Percentiles rank a stretch among this genome's conserved stretches.
Conservation (phyloP, 2,113 vertebrate genomes). For the Coptodon rendalli region DNA sequence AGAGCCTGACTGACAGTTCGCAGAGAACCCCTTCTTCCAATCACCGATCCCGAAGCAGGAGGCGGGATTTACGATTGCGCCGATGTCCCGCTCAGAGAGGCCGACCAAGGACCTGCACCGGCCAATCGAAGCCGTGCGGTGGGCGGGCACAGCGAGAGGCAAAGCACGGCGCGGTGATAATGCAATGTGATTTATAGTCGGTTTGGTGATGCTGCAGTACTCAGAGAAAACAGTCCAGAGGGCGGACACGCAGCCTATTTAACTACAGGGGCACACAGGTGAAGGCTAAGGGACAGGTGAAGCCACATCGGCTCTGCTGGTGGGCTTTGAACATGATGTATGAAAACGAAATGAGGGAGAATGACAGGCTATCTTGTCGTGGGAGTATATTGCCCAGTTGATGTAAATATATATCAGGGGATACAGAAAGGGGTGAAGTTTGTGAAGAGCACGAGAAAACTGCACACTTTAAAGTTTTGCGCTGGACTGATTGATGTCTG, state of each 20-base stretch:
- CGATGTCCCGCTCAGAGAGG: slow-evolving; percentile 29
- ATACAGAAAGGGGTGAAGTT: background rate
- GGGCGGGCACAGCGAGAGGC: slow-evolving; percentile 38
- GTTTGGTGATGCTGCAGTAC: slow-evolving; percentile 70
- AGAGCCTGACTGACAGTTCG: slow-evolving; percentile 67
- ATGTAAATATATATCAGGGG: background rate
- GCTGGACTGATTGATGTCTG: background rate
- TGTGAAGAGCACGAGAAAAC: background rate
- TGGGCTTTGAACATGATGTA: background rate
- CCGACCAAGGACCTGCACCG: background rate
- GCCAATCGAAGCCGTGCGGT: slow-evolving; percentile 50
- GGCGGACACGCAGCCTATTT: slow-evolving; percentile 39
- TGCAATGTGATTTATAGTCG: slow-evolving; percentile 74
- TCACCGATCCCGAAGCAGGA: slow-evolving; percentile 41
- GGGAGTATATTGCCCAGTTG: background rate
- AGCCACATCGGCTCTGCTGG: background rate
- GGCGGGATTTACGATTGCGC: slow-evolving; percentile 46
- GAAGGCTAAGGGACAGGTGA: background rate
- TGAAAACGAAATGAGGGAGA: background rate
- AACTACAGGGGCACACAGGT: slow-evolving; percentile 25
- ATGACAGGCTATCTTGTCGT: background rate
- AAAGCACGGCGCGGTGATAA: slow-evolving; percentile 54
- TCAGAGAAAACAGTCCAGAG: slow-evolving; percentile 53
- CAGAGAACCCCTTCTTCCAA: slow-evolving; percentile 59
- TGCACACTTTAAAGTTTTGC: background rate